Evolutionary conservation across 2,888 invertebrate species (phyloP), one percentile per base, ranked within the genome.

Genomic region (Bhutanitis thaidina): DNA sequence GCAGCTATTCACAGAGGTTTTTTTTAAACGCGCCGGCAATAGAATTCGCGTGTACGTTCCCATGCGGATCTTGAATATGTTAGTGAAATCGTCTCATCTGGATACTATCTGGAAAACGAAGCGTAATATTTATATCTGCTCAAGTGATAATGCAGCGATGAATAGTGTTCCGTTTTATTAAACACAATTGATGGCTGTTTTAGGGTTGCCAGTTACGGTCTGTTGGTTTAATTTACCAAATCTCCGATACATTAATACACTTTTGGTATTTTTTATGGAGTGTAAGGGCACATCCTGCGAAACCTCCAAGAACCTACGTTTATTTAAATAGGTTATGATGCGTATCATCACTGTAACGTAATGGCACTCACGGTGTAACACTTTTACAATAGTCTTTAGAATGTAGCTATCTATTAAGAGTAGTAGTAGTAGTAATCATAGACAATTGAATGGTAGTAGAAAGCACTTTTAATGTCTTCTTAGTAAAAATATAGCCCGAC

Each of bases 21-120:
- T 52, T 25, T 35, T 8, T 46, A 12, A 32, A 32, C 12, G 32
- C 12, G 32, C n/a, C 39, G 44, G 50, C 55, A 51, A 44, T 55
- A 34, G 53, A 58, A 59, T 60, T 61, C 56, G 56, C 44, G 41
- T 34, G 34, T 45, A 55, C 51, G 49, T 58, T 53, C 53, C 53
- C 53, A 49, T 45, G 46, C 29, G 38, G 40, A 57, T 49, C 47
- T 49, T 50, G 41, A 54, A 59, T 49, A 48, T 56, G 40, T 51
- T 35, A 58, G 57, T 53, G 60, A 58, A 59, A 61, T 58, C 61
- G 57, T 56, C 56, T 63, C 62, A 59, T 62, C 62, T 62, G 59
- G 61, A 61, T 56, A 54, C 54, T 58, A 55, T 61, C 51, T 52
- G 54, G 56, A 51, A 59, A 58, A 50, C 14, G 41, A 4, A 25